These are phyloP conservation scores for Micrasema minimum DNA, from an alignment of 1,140 invertebrate species.

Conservation along the genomic window DNA sequence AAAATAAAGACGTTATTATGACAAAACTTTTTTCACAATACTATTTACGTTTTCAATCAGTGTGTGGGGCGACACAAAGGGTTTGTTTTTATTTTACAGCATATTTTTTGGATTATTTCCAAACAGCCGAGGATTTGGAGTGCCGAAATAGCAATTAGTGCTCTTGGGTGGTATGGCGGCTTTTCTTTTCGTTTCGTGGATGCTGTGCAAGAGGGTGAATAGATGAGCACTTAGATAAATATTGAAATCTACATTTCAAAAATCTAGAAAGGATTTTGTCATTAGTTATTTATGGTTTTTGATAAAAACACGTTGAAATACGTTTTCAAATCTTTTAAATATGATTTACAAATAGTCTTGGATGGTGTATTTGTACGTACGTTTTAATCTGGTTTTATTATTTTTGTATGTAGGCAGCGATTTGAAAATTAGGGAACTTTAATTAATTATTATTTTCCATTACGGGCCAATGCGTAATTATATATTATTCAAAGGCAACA, in stretches of 20 bases:
- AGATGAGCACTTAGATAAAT: not conserved
- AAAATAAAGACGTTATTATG: slow-evolving; percentile 51
- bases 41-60: slow-evolving; percentile 53
- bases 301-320: too few species aligned
- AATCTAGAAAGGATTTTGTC: not conserved
- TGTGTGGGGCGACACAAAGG: slow-evolving; percentile 42
- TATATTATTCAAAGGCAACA: too few species aligned
- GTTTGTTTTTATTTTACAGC: slow-evolving; percentile 47
- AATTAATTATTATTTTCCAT: too few species aligned
- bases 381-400: too few species aligned
- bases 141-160: slow-evolving; percentile 48
- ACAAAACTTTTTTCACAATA: slow-evolving; percentile 47
- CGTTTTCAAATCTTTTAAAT: too few species aligned
- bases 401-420: too few species aligned
- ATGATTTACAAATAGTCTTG: too few species aligned
- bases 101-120: slow-evolving; percentile 46
- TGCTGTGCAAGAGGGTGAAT: not conserved
- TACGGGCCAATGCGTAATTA: too few species aligned
- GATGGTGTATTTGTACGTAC: too few species aligned
- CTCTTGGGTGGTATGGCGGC: slow-evolving; percentile 49
- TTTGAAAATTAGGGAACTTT: too few species aligned
- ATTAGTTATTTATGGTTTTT: too few species aligned
- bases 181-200: not conserved
- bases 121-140: slow-evolving; percentile 33
- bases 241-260: not conserved